Evolutionary conservation across 1,140 invertebrate genomes (phyloP).

Genomic region (Sarcophaga peregrina): DNA sequence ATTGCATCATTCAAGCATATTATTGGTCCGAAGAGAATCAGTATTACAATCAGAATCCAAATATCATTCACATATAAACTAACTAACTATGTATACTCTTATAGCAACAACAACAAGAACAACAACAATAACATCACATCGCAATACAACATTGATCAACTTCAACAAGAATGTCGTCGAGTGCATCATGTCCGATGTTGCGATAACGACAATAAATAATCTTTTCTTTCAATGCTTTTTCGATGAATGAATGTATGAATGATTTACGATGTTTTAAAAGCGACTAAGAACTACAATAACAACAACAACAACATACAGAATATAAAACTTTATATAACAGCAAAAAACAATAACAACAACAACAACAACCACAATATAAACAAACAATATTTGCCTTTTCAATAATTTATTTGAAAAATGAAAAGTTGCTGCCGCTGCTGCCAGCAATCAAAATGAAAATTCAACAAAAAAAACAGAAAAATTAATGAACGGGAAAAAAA

Average conservation of each 20-base stretch:
- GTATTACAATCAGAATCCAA: too few relatives aligned
- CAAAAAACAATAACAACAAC: conserved; percentile 25
- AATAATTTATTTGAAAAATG: conserved; percentile 46
- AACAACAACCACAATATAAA: conserved; percentile 27
- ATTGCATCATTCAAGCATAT: conserved; percentile 21
- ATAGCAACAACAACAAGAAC: not conserved
- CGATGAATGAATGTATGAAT: conserved; percentile 49
- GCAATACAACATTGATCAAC: conserved; percentile 43
- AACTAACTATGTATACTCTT: too few relatives aligned
- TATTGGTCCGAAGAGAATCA: conserved; percentile 36
- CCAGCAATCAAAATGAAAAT: not conserved
- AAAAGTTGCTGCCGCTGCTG: conserved; percentile 15
- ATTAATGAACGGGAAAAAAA: not conserved
- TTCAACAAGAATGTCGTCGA: conserved; percentile 45
- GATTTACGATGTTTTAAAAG: conserved; percentile 47
- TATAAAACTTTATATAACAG: too few relatives aligned
- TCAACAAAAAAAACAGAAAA: conserved; percentile 1
- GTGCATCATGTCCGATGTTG: conserved; percentile 45
- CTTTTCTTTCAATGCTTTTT: conserved; percentile 34
- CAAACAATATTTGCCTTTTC: conserved; percentile 37
- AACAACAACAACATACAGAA: not conserved
- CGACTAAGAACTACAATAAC: conserved; percentile 15
- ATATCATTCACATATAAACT: conserved; percentile 20
- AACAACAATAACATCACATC: conserved; percentile 1
- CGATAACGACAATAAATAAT: conserved; percentile 45